A percentile compares a stretch with the other conserved stretches of the same genome.
Evolutionary conservation across 2,888 invertebrate genomes (phyloP).

Genomic region (Archips crataeganus): DNA sequence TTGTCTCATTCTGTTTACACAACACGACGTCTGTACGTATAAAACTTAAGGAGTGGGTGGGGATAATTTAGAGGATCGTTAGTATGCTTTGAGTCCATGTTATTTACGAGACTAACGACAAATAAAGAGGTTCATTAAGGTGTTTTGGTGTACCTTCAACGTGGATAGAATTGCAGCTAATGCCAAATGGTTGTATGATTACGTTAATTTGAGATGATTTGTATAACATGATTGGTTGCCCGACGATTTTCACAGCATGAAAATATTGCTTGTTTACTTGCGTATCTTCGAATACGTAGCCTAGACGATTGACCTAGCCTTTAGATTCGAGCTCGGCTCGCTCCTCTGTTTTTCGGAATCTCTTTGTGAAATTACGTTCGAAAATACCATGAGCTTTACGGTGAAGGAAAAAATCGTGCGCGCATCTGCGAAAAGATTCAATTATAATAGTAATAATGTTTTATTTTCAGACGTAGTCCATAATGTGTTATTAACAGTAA

Average conservation of each 20-base stretch:
- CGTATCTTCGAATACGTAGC: too few species aligned
- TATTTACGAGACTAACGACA: conserved; percentile 62
- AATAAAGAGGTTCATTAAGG: conserved; percentile 69
- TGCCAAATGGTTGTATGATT: not conserved
- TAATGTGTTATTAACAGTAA: too few species aligned
- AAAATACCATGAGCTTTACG: too few species aligned
- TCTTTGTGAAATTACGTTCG: too few species aligned
- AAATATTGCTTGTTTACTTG: not conserved
- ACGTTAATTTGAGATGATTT: not conserved
- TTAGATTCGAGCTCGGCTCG: too few species aligned
- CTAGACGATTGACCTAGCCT: too few species aligned
- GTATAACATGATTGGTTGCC: not conserved
- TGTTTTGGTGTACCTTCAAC: conserved; percentile 45
- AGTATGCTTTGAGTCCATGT: conserved; percentile 66
- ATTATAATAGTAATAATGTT: too few species aligned
- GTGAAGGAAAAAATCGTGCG: too few species aligned
- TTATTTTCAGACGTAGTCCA: too few species aligned
- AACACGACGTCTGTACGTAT: conserved; percentile 46
- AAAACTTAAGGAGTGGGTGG: conserved; percentile 47
- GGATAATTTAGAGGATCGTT: conserved; percentile 63
- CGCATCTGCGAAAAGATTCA: too few species aligned
- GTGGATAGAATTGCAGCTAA: not conserved
- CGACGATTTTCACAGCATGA: not conserved
- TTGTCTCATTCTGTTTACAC: conserved; percentile 18
- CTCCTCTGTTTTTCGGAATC: too few species aligned